phyloP scores from a whole-genome alignment of 2,797 vertebrate genomes.

The Psittacula echo region DNA sequence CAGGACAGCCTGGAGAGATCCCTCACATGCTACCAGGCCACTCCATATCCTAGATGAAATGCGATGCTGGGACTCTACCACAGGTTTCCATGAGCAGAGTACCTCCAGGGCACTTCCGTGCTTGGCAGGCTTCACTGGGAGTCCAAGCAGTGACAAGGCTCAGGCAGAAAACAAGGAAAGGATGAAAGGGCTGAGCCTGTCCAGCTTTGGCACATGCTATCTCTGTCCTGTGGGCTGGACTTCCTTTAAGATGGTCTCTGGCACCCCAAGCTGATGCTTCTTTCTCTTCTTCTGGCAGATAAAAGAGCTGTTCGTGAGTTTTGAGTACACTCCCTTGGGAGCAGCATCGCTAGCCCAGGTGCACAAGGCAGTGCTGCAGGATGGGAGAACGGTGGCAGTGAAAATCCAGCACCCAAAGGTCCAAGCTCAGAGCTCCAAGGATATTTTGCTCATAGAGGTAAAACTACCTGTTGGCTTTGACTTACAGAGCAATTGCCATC shows the following conservation, averaged over 20 bases:
- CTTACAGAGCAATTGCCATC: not conserved
- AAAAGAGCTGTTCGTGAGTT: conserved; percentile 89
- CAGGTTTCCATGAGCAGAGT: not conserved
- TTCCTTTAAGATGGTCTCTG: not conserved
- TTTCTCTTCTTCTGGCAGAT: conserved; percentile 78
- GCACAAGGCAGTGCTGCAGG: conserved; percentile 91
- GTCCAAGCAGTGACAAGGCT: not conserved
- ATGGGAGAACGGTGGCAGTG: conserved; percentile 92
- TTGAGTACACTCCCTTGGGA: conserved; percentile 90
- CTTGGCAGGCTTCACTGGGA: not conserved
- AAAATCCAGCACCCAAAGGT: conserved; percentile 99
- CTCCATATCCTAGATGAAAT: not conserved
- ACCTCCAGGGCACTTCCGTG: not conserved
- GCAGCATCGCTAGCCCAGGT: conserved; percentile 96
- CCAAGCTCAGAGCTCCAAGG: conserved; percentile 89
- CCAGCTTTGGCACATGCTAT: not conserved
- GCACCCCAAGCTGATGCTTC: not conserved
- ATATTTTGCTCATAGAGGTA: conserved; percentile 96
- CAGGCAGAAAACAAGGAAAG: not conserved
- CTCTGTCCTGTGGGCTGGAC: not conserved
- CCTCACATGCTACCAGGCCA: not conserved
- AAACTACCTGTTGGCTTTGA: not conserved
- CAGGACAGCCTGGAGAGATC: not conserved
- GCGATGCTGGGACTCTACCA: not conserved
- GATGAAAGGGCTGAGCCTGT: not conserved